Base-by-base conservation (phyloP, 2,888 invertebrate species). In the Orthosia gracilis region DNA sequence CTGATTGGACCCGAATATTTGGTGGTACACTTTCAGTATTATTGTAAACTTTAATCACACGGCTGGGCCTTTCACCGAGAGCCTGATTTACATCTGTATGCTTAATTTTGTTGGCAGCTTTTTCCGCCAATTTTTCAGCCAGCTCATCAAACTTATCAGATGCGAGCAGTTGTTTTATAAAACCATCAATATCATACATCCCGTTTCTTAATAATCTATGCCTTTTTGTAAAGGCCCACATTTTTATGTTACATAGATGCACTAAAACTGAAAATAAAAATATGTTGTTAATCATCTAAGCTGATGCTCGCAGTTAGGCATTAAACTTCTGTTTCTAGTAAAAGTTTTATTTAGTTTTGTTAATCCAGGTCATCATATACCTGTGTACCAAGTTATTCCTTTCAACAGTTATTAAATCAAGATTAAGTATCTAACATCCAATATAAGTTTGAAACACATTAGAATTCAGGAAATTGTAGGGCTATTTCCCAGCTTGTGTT, bases 91-190 rank as follows among this genome's bases (percentile, higher is more conserved):
- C 7, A 18, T 58, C 57, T 0, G 18, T 45, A 13, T 11, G 21
- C 50, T 50, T 64, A 3, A 86, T 70, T 58, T 47, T 82, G 1
- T 45, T 57, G 0, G 62, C 83, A 1, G 85, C 78, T 50, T 82
- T 86, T 1, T 84, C 80, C 9, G 85, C 80, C 0, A 85, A 26
- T 57, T 62, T 75, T 1, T 85, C 85, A 1, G 78, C 72, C 0
- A 85, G 61, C 50, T 79, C 77, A 5, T 78, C 80, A 58, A 86
- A 84, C 65, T 74, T 80, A 11, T 55, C 62, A 1, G 84, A 85
- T 2, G 74, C 52, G 0, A 85, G 47, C 7, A 85, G 59, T 65
- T 74, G 68, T 9, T 55, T 76, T 52, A 85, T 78, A 31, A 85
- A 86, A 21, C 47, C 63, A 3, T 85, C 84, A 5, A 85, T 61